These are phyloP conservation scores for Drosophila leontia DNA, from an alignment of 1,140 invertebrate species.

Conservation along the genomic window DNA sequence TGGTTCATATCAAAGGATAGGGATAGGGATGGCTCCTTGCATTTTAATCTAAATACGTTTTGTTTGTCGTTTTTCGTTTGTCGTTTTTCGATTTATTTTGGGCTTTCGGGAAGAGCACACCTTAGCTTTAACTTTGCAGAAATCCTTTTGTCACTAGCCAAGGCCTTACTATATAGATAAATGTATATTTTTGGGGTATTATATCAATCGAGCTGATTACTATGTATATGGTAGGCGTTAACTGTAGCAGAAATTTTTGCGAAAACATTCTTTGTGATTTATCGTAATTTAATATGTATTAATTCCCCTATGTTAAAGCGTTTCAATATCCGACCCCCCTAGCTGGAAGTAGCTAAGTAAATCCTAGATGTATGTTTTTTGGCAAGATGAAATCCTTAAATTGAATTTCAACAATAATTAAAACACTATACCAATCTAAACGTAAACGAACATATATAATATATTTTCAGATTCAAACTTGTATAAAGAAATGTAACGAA, in stretches of 20 bases:
- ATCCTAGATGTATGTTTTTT: constrained; percentile 24
- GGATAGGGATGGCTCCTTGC: constrained; percentile 7
- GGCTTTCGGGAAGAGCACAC: constrained; percentile 33
- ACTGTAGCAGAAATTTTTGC: constrained; percentile 76
- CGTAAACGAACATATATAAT: constrained; percentile 35
- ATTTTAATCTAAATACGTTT: constrained; percentile 30
- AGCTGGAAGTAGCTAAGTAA: constrained; percentile 39
- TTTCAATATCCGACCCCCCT: constrained; percentile 50
- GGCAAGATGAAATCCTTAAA: constrained; percentile 46
- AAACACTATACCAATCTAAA: constrained; percentile 51
- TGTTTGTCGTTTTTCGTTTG: constrained; percentile 29
- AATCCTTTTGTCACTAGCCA: constrained; percentile 46
- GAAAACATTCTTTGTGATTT: constrained; percentile 79
- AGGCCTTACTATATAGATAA: constrained; percentile 49
- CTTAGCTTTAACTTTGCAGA: constrained; percentile 46
- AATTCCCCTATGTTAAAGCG: constrained; percentile 59
- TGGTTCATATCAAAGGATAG: constrained; percentile 50
- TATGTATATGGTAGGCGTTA: constrained; percentile 51
- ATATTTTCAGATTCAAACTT: constrained; percentile 75
- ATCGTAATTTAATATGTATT: constrained; percentile 72
- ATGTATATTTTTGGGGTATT: constrained; percentile 69
- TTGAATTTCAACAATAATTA: constrained; percentile 69
- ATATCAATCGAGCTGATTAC: constrained; percentile 38
- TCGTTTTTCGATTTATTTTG: background rate
- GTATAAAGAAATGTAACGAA: constrained; percentile 50